Evolutionary conservation across 2,797 vertebrate genomes (phyloP).

Genomic region (Danio albolineatus): DNA sequence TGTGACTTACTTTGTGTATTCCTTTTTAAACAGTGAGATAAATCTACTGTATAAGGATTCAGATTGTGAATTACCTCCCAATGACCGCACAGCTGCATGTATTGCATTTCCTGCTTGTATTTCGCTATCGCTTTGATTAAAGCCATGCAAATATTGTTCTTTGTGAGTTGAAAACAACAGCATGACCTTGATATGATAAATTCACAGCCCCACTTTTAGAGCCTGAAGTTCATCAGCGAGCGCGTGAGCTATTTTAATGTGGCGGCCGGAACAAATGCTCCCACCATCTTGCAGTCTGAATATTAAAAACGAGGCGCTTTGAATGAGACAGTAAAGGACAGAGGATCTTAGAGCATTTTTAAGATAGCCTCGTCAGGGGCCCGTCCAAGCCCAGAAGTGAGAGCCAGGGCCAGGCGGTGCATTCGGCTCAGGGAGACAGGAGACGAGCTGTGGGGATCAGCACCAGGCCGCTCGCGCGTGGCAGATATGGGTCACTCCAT

Average conservation of each 20-base stretch:
- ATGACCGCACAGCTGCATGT: constrained; percentile 39
- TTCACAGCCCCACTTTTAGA: constrained; percentile 78
- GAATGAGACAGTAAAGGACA: constrained; percentile 85
- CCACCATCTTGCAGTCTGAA: constrained; percentile 84
- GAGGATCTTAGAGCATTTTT: constrained; percentile 82
- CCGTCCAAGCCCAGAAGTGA: constrained; percentile 77
- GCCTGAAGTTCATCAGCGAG: constrained; percentile 78
- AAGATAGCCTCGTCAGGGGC: constrained; percentile 68
- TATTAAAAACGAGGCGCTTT: constrained; percentile 83
- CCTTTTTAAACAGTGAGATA: constrained; percentile 23
- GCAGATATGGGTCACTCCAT: constrained; percentile 77
- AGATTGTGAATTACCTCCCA: constrained; percentile 50
- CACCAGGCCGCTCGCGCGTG: constrained; percentile 66
- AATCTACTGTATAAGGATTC: constrained; percentile 41
- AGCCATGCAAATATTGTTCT: constrained; percentile 73
- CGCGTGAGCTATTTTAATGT: constrained; percentile 64
- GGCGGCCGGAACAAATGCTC: constrained; percentile 74
- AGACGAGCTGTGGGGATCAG: constrained; percentile 58
- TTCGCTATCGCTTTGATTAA: constrained; percentile 55
- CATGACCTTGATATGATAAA: constrained; percentile 84
- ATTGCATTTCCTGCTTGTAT: constrained; percentile 14
- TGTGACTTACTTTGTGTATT: constrained; percentile 13
- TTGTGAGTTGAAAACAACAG: constrained; percentile 73
- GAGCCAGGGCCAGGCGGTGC: constrained; percentile 76
- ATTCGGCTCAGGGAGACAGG: constrained; percentile 41